Base-by-base conservation (phyloP, 2,888 invertebrate species). In the Phragmatobia fuliginosa region DNA sequence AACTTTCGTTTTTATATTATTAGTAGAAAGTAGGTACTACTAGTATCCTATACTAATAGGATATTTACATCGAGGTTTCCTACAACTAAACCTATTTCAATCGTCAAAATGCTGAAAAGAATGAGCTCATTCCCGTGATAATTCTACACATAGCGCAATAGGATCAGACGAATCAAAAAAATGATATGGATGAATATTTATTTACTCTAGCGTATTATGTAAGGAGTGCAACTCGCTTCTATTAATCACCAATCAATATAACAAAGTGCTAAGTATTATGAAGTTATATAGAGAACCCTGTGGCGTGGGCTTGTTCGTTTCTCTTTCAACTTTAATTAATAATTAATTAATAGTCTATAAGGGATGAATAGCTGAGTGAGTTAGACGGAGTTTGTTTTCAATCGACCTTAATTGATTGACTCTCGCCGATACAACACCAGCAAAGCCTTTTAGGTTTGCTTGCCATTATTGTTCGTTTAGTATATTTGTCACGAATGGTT, bases 241-340 rank as follows among this genome's bases (percentile, higher is more conserved):
- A 49, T n/a, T 49, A 49, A 49, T n/a, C 10, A 21, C 7, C 49
- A 3, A n/a, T 49, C 49, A 49, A 49, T 49, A n/a, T 49, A n/a
- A n/a, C 49, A 10, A n/a, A 49, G n/a, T 49, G 25, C 8, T 49
- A 25, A 10, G n/a, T 49, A 49, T n/a, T n/a, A n/a, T 49, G 11
- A n/a, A 49, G 49, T 49, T 49, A 21, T 49, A 11, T 11, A 2
- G 49, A 49, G 25, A 3, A 49, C 10, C 45, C 49, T 11, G 49
- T 49, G 49, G 49, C 49, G 49, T n/a, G n/a, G n/a, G 49, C 49
- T 49, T n/a, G n/a, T 49, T 49, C n/a, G 49, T 49, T 49, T 49
- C 49, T 49, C 49, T 49, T 49, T 49, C 49, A 49, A 49, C 49
- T 49, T 49, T 49, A 49, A 49, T 49, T 49, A 49, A 49, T 49